phyloP scores from a whole-genome alignment of 1,140 invertebrate genomes.

The Drosophila micromelanica region DNA sequence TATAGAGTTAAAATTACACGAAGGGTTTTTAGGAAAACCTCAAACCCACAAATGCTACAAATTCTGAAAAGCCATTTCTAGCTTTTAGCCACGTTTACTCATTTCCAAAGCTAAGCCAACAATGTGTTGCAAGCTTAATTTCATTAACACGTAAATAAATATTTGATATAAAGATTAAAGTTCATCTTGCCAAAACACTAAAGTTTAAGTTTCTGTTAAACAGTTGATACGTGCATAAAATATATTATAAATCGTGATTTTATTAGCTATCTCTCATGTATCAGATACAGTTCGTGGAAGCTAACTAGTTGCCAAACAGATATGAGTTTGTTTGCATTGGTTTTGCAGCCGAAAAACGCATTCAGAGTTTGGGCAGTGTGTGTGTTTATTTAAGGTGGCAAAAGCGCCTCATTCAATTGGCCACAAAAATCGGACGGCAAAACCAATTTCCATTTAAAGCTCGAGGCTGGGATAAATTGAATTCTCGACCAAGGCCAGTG shows the following conservation, averaged over 20 bases:
- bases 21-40: too few species aligned
- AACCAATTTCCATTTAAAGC: constrained; percentile 2
- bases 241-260: too few species aligned
- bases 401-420: neutral
- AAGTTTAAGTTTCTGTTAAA: neutral
- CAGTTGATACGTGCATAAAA: too few species aligned
- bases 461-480: constrained; percentile 8
- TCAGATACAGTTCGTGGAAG: neutral
- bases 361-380: neutral
- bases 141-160: neutral
- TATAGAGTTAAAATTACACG: too few species aligned
- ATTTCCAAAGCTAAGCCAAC: too few species aligned
- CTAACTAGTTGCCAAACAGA: neutral
- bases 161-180: neutral
- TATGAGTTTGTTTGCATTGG: too few species aligned
- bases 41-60: too few species aligned
- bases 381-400: neutral
- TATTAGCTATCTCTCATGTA: neutral
- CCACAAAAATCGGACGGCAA: constrained; percentile 5
- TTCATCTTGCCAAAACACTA: neutral
- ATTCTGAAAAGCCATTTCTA: too few species aligned
- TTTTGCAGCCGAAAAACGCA: neutral
- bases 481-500: constrained; percentile 5
- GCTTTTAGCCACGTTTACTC: too few species aligned
- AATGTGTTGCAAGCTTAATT: too few species aligned